Evolutionary conservation across 2,113 vertebrate genomes (phyloP).

Genomic region (Aplodontia rufa): DNA sequence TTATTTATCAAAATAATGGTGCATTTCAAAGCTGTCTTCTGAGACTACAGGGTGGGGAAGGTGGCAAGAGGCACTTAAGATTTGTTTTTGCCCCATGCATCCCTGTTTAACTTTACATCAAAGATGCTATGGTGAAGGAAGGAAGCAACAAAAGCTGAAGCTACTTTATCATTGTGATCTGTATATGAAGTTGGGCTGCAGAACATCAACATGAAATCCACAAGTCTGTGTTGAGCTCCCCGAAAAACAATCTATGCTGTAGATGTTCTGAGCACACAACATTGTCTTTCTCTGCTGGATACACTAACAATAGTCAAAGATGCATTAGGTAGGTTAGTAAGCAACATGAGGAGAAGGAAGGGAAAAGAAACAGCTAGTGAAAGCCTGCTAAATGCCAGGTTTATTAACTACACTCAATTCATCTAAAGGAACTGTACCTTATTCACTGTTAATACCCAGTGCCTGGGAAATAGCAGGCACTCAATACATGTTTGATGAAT

Average conservation of each 20-base stretch:
- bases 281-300: neutral
- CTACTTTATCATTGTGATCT: neutral
- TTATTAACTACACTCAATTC: neutral
- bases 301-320: neutral
- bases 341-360: neutral
- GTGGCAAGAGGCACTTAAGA: neutral
- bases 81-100: neutral
- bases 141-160: neutral
- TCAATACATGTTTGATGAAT: conserved; percentile 21
- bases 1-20: neutral
- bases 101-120: neutral
- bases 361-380: neutral
- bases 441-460: neutral
- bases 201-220: neutral
- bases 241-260: neutral
- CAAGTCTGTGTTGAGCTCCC: neutral
- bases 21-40: neutral
- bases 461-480: neutral
- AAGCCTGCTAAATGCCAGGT: neutral
- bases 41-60: neutral
- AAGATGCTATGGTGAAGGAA: neutral
- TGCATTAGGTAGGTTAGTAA: neutral
- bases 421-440: neutral
- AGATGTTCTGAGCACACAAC: neutral
- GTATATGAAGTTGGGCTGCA: neutral